These are phyloP conservation scores for Ceryle rudis DNA, from an alignment of 2,797 vertebrate genomes.

Conservation along the genomic window DNA sequence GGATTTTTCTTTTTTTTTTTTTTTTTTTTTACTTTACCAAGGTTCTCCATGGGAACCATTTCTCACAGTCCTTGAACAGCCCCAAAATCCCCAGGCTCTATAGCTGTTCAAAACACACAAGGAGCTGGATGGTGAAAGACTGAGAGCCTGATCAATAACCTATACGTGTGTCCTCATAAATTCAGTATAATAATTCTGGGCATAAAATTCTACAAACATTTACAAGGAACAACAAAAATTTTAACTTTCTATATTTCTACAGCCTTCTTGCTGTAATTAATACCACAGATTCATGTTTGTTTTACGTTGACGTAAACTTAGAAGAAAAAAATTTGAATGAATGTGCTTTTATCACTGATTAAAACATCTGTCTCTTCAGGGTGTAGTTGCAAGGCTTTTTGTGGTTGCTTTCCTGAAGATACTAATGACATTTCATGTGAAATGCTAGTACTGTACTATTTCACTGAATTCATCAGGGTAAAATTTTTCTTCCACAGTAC, in stretches of 20 bases:
- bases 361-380: neutral
- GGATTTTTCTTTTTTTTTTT: neutral
- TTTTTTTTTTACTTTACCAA: neutral
- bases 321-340: neutral
- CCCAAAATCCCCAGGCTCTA: neutral
- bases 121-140: neutral
- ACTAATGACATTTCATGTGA: neutral
- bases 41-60: neutral
- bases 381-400: neutral
- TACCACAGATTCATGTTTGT: neutral
- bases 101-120: neutral
- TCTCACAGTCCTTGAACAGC: neutral
- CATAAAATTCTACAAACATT: neutral
- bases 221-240: neutral
- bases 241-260: neutral
- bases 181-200: neutral
- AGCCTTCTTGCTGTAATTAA: neutral
- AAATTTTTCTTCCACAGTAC: neutral
- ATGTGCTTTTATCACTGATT: neutral
- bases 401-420: neutral
- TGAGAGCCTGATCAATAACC: neutral
- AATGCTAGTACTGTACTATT: neutral
- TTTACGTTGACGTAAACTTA: neutral
- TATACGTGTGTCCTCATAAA: fast-evolving
- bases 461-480: neutral